phyloP scores from a whole-genome alignment of 2,888 invertebrate species.

The Cotesia congregata region DNA sequence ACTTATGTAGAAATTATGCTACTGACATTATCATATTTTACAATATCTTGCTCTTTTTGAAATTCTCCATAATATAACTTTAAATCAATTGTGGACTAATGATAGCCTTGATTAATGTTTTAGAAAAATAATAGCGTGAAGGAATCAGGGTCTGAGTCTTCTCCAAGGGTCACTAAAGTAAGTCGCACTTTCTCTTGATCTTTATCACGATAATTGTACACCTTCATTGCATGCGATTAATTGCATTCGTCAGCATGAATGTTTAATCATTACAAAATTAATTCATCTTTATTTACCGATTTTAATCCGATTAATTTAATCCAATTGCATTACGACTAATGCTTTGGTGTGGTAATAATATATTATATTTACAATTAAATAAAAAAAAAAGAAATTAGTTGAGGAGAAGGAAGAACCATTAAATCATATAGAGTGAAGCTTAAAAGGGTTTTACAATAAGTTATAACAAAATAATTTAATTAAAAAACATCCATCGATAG shows the following conservation, averaged over 20 bases:
- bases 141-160: constrained; percentile 45
- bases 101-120: constrained; percentile 46
- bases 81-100: constrained; percentile 1
- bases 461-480: constrained; percentile 8
- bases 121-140: constrained; percentile 57
- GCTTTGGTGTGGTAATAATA: constrained; percentile 37
- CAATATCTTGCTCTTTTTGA: not conserved
- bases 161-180: constrained; percentile 16
- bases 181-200: constrained; percentile 21
- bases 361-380: not conserved
- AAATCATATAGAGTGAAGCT: not conserved
- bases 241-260: constrained; percentile 21
- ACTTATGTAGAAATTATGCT: not conserved
- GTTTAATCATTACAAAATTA: not conserved
- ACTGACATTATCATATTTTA: not conserved
- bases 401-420: constrained; percentile 24
- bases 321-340: constrained; percentile 30
- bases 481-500: constrained; percentile 45
- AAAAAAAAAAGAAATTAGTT: constrained; percentile 9
- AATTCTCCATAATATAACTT: not conserved
- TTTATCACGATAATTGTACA: not conserved
- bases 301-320: constrained; percentile 13
- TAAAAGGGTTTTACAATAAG: not conserved
- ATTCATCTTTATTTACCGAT: not conserved
- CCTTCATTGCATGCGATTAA: constrained; percentile 18